Conservation (phyloP, 2,113 vertebrate genomes). For the Apteryx mantelli region DNA sequence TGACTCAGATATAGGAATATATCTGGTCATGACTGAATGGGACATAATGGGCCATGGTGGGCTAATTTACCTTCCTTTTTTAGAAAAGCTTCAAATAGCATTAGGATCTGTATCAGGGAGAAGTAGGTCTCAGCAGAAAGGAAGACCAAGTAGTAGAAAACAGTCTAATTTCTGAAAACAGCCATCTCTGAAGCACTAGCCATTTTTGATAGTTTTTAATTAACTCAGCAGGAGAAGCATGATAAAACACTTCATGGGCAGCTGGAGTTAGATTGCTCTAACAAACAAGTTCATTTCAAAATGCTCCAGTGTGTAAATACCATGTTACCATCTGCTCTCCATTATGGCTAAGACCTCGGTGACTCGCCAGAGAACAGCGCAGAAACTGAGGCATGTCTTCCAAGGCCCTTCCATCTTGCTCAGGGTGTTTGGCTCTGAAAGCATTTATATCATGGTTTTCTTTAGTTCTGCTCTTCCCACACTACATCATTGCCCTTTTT, state of each 20-base stretch:
- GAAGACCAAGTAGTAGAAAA: not conserved
- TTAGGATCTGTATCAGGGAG: not conserved
- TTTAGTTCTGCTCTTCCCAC: not conserved
- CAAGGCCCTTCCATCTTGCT: not conserved
- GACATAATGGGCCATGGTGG: accelerated
- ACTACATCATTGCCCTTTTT: not conserved
- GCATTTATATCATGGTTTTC: not conserved
- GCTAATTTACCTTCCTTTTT: not conserved
- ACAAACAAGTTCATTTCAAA: not conserved
- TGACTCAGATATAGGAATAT: not conserved
- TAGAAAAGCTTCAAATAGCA: not conserved
- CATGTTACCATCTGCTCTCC: not conserved
- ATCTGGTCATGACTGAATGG: not conserved
- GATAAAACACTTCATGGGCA: not conserved
- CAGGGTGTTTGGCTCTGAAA: not conserved
- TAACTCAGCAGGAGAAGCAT: not conserved
- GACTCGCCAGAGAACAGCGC: not conserved
- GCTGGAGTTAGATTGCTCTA: not conserved
- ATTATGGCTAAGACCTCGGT: not conserved
- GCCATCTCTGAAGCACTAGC: not conserved
- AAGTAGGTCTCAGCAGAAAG: not conserved
- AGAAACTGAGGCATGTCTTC: not conserved
- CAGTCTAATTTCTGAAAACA: not conserved
- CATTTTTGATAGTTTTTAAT: not conserved
- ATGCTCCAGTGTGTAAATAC: not conserved